Base-by-base conservation (phyloP, 2,797 vertebrate species). In the Malacoctenus gilli region DNA sequence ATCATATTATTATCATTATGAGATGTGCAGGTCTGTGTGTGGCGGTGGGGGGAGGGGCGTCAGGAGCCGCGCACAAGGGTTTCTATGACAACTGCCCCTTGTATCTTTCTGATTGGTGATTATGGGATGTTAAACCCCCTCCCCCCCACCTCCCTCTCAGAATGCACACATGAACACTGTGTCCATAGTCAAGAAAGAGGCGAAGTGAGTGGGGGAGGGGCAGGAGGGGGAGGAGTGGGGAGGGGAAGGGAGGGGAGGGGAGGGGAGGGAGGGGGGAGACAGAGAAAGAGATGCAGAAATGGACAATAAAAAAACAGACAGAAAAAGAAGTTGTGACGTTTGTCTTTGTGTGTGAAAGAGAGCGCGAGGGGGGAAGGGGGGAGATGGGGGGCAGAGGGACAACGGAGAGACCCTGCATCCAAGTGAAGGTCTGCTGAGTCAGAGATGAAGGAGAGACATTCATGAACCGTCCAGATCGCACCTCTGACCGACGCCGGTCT, bases 41-140 rank as follows among this genome's bases (percentile, higher is more conserved):
- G 78, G 41, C 34, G 58, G 25, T 18, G 37, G 70, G 51, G 48
- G 68, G 87, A 85, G 77, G 88, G 82, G 85, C 68, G 2, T 77
- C 11, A 1, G 46, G n/a, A 77, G 72, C 64, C 39, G 67, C 82
- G 69, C 85, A 83, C 60, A 19, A 60, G 75, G 87, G 88, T 90
- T 89, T 84, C 87, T 80, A 90, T 90, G 90, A 88, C 87, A 84
- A 91, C 90, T 79, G 77, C 79, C 84, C 84, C 76, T 59, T 72
- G 69, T 83, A 87, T 88, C 65, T 65, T 66, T 89, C 83, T 89
- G 88, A 90, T 89, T 85, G 87, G 86, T 82, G 86, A 89, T 90
- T 90, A 90, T 89, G 83, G 82, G 82, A 86, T 87, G 78, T 75
- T n/a, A n/a, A 46, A 40, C 60, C 41, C 72, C 64, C 66, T 63